Conservation (phyloP, 2,888 invertebrate genomes). For the Odontocolon sp. region DNA sequence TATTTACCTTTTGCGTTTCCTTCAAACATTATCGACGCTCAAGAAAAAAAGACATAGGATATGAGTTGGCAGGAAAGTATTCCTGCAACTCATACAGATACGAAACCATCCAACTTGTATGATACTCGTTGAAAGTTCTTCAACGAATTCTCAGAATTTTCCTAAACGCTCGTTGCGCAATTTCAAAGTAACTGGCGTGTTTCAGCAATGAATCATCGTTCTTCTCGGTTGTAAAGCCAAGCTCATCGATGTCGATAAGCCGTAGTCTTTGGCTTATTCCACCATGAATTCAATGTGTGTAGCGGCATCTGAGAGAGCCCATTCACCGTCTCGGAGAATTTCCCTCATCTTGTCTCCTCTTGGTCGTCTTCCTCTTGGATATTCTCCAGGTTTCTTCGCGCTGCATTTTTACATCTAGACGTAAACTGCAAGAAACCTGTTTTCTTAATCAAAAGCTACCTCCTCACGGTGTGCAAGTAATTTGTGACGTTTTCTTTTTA, state of each 20-base stretch:
- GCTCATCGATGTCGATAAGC: slow-evolving; percentile 32
- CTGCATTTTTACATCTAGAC: slow-evolving; percentile 37
- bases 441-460: slow-evolving; percentile 60
- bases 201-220: slow-evolving; percentile 49
- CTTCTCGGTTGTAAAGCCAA: not conserved
- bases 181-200: not conserved
- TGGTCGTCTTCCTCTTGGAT: slow-evolving; percentile 35
- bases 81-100: not conserved
- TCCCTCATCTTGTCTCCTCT: slow-evolving; percentile 32
- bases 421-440: slow-evolving; percentile 56
- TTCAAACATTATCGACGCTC: not conserved
- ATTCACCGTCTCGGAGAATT: slow-evolving; percentile 58
- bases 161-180: slow-evolving; percentile 35
- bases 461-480: slow-evolving; percentile 52
- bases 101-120: not conserved
- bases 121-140: slow-evolving; percentile 3
- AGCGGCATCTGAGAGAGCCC: slow-evolving; percentile 42
- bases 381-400: slow-evolving; percentile 31
- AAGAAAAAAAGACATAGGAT: too few relatives aligned
- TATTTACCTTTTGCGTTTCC: not conserved
- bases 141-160: slow-evolving; percentile 29
- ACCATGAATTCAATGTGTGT: slow-evolving; percentile 29
- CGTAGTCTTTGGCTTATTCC: slow-evolving; percentile 14
- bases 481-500: slow-evolving; percentile 48
- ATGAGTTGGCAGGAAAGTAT: too few relatives aligned